Percentiles rank a stretch among this genome's conserved stretches.
These are phyloP conservation scores for Ochropleura plecta DNA, from an alignment of 2,888 invertebrate species.

Conservation along the genomic window DNA sequence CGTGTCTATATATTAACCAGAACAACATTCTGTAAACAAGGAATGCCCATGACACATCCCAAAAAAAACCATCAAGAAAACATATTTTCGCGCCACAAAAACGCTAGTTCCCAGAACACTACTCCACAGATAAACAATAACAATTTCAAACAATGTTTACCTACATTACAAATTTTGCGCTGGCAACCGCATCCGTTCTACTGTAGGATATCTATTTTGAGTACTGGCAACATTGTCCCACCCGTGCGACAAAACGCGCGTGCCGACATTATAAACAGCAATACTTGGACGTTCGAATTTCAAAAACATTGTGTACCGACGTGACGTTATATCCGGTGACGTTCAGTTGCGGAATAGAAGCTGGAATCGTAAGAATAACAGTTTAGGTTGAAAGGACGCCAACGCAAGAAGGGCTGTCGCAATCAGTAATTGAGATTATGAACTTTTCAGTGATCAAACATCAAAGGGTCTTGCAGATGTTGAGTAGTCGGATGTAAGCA, in stretches of 20 bases:
- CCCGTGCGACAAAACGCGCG: constrained; percentile 87
- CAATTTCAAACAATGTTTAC: constrained; percentile 70
- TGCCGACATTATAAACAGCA: constrained; percentile 87
- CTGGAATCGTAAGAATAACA: constrained; percentile 60
- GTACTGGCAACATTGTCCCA: constrained; percentile 87
- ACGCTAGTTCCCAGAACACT: constrained; percentile 60
- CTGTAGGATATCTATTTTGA: constrained; percentile 82
- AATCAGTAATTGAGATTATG: constrained; percentile 19
- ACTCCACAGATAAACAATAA: constrained; percentile 71
- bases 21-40: constrained; percentile 16
- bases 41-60: constrained; percentile 31
- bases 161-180: constrained; percentile 64
- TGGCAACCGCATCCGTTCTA: constrained; percentile 72
- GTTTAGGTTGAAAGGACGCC: constrained; percentile 52
- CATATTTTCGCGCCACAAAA: constrained; percentile 34
- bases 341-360: constrained; percentile 70
- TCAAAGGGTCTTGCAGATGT: constrained; percentile 5
- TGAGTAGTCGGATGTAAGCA: constrained; percentile 6
- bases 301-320: constrained; percentile 87
- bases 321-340: constrained; percentile 89
- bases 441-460: constrained; percentile 16
- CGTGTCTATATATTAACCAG: constrained; percentile 20
- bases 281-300: constrained; percentile 86
- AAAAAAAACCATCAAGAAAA: constrained; percentile 22
- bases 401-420: constrained; percentile 42